Base-by-base conservation (phyloP, 1,140 invertebrate genomes). In the Cydia strobilella region DNA sequence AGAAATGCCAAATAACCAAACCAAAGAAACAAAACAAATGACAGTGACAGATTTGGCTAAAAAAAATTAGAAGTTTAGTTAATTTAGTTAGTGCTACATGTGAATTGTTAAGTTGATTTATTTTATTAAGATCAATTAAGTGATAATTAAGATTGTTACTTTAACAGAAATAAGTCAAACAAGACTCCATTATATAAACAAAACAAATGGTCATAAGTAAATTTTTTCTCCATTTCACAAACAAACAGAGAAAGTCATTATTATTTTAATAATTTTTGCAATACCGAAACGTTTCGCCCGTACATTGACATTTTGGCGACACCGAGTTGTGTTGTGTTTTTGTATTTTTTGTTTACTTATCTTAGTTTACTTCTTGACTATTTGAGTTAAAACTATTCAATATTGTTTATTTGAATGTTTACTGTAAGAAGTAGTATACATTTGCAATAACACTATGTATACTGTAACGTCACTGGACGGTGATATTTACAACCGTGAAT, bases 401-500 rank as follows among this genome's bases (percentile, higher is more conserved):
- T 51, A 48, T 48, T 15, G 45, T 48, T 13, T 48, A 48, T 15
- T 48, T 48, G 0, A 15, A 48, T 15, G 13, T 48, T 48, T 7
- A 48, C 12, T 48, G 9, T 15, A 15, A 15, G 15, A 15, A 48
- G 12, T 13, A 13, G 15, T 48, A 48, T 48, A 15, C 1, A 9
- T 42, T 42, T 48, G 45, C 7, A 7, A 18, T 51, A 51, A 51
- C 9, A n/a, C 51, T 4, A 69, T 69, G 65, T 18, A 69, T 69
- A 9, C 25, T 69, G n/a, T 35, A 18, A 39, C 27, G 27, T 69
- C 31, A 15, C n/a, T 51, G 31, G 31, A 84, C n/a, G 79, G 79
- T 65, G 74, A 82, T 71, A 12, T 78, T 42, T 88, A 88, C 73
- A 87, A 74, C 20, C 85, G 82, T 59, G 85, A 90, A 74, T 90